A percentile compares a stretch with the other conserved stretches of the same genome.
These are phyloP conservation scores for Atherinomorus stipes DNA, from an alignment of 2,113 vertebrate genomes.

Conservation along the genomic window DNA sequence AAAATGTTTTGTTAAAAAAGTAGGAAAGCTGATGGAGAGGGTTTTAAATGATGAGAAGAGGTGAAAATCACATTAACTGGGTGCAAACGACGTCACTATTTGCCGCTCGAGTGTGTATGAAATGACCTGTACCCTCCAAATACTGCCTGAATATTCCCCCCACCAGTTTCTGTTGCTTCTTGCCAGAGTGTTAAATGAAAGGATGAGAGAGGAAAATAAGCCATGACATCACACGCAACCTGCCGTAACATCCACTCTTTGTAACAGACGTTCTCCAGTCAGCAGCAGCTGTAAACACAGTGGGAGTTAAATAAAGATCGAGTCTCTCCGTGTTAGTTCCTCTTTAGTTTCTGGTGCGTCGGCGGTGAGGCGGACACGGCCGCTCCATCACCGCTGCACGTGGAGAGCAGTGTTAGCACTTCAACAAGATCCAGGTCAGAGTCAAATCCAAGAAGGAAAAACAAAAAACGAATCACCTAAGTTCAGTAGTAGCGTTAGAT, in stretches of 20 bases:
- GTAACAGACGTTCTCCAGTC: conserved; percentile 65
- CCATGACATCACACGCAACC: conserved; percentile 26
- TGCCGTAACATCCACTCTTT: conserved; percentile 20
- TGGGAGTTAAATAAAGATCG: conserved; percentile 34
- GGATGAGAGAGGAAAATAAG: conserved; percentile 22
- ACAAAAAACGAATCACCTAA: conserved; percentile 29
- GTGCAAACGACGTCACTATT: conserved; percentile 4
- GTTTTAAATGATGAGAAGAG: not conserved
- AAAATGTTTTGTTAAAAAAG: not conserved
- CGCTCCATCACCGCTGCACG: conserved; percentile 32
- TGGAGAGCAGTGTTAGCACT: conserved; percentile 40
- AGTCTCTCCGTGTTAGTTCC: conserved; percentile 34
- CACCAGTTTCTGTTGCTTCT: not conserved
- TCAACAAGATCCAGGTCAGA: conserved; percentile 45
- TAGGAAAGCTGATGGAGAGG: not conserved
- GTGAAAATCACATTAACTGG: conserved; percentile 40
- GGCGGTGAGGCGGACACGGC: not conserved
- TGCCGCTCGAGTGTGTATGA: conserved; percentile 4
- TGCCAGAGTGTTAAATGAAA: not conserved
- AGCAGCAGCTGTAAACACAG: conserved; percentile 66
- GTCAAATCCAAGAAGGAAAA: conserved; percentile 19
- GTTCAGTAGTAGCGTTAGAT: conserved; percentile 62
- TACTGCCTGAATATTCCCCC: conserved; percentile 33
- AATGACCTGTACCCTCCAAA: conserved; percentile 29
- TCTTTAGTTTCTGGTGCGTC: conserved; percentile 35